Evolutionary conservation across 2,113 vertebrate genomes (phyloP), one percentile per base, ranked within the genome.

Genomic region (Protobothrops mucrosquamatus): DNA sequence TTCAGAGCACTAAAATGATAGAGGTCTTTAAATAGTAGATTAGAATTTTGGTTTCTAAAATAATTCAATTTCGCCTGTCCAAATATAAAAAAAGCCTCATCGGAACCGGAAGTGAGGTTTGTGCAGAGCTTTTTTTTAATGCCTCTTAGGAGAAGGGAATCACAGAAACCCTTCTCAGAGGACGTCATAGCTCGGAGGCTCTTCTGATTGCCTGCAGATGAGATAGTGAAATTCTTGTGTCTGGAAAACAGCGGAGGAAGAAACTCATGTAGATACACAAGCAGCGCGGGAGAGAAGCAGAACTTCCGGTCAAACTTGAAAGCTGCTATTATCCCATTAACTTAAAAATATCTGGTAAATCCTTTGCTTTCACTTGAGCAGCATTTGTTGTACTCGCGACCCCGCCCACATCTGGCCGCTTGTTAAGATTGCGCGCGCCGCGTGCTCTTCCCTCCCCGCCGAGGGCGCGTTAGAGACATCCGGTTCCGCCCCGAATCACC

Each of bases 241-340:
- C 97, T 92, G 95, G 94, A 96, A 88, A 93, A 96, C 97, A 97
- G 97, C 15, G 97, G 97, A 97, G 96, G 95, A 97, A 97, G 97
- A 97, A 98, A 81, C 34, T 97, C 55, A 59, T 26, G 46, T 39
- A 43, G 74, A 43, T 57, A 24, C 39, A 57, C 3, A 57, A 39
- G 29, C 15, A 51, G 87, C 15, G 22, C 12, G 20, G 11, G 29
- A 22, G n/a, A 7, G 20, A 24, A 61, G 26, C 89, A 26, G 46
- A 22, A 51, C 46, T 90, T 85, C 61, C 48, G 69, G 9, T 24
- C 15, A 29, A 54, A 81, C 20, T 23, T 51, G n/a, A 90, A 52
- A 29, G 3, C 64, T 81, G 20, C 5, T 6, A 54, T 56, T 85
- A 81, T 5, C 6, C 24, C 69, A 4, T 39, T 3, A 85, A 46